phyloP scores from a whole-genome alignment of 2,797 vertebrate genomes.

The Gambusia yucatana region DNA sequence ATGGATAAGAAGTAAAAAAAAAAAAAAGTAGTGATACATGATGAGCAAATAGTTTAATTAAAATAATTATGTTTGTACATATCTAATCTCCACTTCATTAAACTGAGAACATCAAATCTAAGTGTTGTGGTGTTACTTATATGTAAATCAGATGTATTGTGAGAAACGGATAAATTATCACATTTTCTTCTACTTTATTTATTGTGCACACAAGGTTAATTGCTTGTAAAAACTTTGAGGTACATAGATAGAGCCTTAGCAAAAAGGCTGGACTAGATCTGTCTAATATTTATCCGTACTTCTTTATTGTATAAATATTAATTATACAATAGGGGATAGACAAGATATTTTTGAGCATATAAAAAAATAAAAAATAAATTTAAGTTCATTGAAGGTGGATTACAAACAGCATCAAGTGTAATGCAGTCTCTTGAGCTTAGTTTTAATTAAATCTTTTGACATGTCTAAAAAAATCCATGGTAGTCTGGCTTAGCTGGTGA shows the following conservation, averaged over 20 bases:
- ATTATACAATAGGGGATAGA: neutral
- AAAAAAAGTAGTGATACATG: neutral
- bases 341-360: neutral
- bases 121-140: constrained; percentile 1
- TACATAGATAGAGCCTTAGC: neutral
- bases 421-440: neutral
- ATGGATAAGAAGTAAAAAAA: neutral
- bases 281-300: neutral
- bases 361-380: neutral
- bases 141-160: constrained; percentile 1
- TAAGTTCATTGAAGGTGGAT: neutral
- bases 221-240: neutral
- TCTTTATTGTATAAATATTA: neutral
- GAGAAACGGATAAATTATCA: neutral
- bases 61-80: constrained; percentile 11
- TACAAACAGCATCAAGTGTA: neutral
- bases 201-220: neutral
- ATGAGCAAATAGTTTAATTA: neutral
- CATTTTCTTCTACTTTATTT: neutral
- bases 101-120: neutral
- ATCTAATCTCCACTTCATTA: neutral
- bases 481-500: neutral
- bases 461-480: neutral
- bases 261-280: neutral
- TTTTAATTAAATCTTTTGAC: neutral